Evolutionary conservation across 2,113 vertebrate species (phyloP).

Genomic region (Capra hircus): DNA sequence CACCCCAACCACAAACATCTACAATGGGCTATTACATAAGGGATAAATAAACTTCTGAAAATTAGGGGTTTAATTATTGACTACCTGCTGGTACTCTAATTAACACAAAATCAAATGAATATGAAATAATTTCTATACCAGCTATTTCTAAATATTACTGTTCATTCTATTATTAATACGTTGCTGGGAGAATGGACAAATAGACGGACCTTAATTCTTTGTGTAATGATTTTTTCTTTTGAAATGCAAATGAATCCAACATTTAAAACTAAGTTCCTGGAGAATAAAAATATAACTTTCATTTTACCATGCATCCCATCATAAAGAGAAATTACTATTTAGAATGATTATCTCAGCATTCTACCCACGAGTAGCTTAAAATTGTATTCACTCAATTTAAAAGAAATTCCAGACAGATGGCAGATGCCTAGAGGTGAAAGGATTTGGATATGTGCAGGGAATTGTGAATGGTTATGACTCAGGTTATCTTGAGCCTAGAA

Average conservation of each 20-base stretch:
- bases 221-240: background rate
- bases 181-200: background rate
- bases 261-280: background rate
- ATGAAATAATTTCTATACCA: background rate
- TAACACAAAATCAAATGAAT: background rate
- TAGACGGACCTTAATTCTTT: background rate
- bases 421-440: background rate
- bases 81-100: background rate
- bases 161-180: background rate
- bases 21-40: background rate
- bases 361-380: slow-evolving; percentile 70
- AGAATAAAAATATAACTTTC: background rate
- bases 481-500: background rate
- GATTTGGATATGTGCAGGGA: background rate
- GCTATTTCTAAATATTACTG: background rate
- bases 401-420: background rate
- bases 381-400: slow-evolving; percentile 72
- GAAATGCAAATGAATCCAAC: background rate
- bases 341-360: slow-evolving; percentile 74
- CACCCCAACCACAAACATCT: background rate
- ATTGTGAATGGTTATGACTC: background rate
- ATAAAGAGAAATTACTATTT: slow-evolving; percentile 74
- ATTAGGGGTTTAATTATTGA: background rate
- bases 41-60: background rate
- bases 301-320: background rate